phyloP scores from a whole-genome alignment of 2,888 invertebrate genomes.

The Oasisia sp. region DNA sequence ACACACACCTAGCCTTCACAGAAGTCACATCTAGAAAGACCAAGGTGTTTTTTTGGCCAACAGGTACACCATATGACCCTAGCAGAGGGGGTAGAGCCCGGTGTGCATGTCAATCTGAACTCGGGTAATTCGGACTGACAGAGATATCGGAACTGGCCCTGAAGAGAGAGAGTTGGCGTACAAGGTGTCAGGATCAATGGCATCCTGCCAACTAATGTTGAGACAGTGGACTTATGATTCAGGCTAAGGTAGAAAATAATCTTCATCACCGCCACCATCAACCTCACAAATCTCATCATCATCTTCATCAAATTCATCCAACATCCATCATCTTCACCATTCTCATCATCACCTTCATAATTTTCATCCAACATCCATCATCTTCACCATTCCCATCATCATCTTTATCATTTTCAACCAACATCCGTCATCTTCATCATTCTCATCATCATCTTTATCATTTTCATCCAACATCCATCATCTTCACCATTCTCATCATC shows the following conservation, averaged over 20 bases:
- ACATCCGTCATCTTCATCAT: neutral
- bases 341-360: neutral
- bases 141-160: neutral
- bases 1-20: constrained; percentile 13
- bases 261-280: neutral
- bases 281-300: neutral
- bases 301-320: neutral
- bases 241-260: neutral
- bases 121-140: neutral
- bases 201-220: neutral
- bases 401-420: neutral
- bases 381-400: neutral
- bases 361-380: neutral
- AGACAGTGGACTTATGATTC: neutral
- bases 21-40: neutral
- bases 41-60: neutral
- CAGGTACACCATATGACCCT: constrained; percentile 2
- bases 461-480: neutral
- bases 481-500: neutral
- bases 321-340: neutral
- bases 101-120: neutral
- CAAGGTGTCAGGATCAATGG: neutral
- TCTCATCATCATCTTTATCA: neutral
- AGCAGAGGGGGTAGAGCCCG: neutral
- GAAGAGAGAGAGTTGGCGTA: neutral